These are phyloP conservation scores for Lepidocolaptes lacrymiger DNA, from an alignment of 2,797 vertebrate species.

Conservation along the genomic window DNA sequence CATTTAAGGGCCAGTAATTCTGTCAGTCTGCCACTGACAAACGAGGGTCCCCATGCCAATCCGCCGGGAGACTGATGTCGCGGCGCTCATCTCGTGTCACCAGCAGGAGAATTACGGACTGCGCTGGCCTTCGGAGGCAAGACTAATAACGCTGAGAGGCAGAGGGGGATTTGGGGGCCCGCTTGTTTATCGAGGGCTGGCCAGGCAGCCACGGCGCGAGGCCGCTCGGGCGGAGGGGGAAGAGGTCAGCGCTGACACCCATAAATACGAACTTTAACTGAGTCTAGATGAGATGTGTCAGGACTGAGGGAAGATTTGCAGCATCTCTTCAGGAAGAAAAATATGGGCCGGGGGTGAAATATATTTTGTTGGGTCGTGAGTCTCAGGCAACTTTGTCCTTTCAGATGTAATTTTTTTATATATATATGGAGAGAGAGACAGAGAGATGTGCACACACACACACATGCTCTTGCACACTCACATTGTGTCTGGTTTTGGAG, in stretches of 20 bases:
- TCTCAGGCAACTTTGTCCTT: slow-evolving; percentile 63
- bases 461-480: background rate
- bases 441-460: background rate
- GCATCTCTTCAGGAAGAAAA: slow-evolving; percentile 54
- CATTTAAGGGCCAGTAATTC: slow-evolving; percentile 83
- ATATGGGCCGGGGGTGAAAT: slow-evolving; percentile 53
- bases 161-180: slow-evolving; percentile 58
- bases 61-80: slow-evolving; percentile 53
- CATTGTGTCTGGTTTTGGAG: background rate
- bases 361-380: slow-evolving; percentile 48
- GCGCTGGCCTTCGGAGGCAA: slow-evolving; percentile 83
- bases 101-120: slow-evolving; percentile 80
- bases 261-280: slow-evolving; percentile 79
- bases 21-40: slow-evolving; percentile 83
- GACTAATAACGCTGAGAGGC: slow-evolving; percentile 68
- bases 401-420: slow-evolving; percentile 66
- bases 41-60: slow-evolving; percentile 70
- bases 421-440: background rate
- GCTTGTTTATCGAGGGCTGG: slow-evolving; percentile 63
- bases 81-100: slow-evolving; percentile 68
- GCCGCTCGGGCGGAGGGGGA: slow-evolving; percentile 66
- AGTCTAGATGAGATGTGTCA: slow-evolving; percentile 75
- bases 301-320: slow-evolving; percentile 75
- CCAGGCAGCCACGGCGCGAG: slow-evolving; percentile 39
- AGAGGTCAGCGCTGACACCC: slow-evolving; percentile 75